Percentiles rank a stretch among this genome's conserved stretches.
These are phyloP conservation scores for Melopsittacus undulatus DNA, from an alignment of 2,797 vertebrate genomes.

Conservation along the genomic window DNA sequence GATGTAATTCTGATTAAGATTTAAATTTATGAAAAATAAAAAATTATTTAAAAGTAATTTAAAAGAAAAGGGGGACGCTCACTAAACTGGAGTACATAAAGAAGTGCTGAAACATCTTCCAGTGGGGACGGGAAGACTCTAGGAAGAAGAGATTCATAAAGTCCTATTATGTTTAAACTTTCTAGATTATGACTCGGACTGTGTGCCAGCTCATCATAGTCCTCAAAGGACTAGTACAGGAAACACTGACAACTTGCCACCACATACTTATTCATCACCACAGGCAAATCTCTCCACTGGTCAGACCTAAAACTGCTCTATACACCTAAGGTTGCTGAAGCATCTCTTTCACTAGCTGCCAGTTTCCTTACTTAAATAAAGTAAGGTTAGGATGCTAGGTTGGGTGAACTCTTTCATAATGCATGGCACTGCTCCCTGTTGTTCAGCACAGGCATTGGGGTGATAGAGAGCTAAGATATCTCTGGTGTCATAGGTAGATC, in stretches of 20 bases:
- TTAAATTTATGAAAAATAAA: not conserved
- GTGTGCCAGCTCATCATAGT: not conserved
- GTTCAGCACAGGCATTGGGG: fast-evolving
- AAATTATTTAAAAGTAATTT: not conserved
- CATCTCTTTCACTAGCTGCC: not conserved
- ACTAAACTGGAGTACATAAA: not conserved
- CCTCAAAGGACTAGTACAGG: not conserved
- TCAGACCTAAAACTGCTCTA: not conserved
- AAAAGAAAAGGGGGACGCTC: not conserved
- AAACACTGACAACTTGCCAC: not conserved
- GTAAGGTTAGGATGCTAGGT: not conserved
- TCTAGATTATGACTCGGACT: not conserved
- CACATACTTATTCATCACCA: not conserved
- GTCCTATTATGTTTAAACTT: not conserved
- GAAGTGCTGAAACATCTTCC: not conserved
- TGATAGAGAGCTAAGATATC: not conserved
- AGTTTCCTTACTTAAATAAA: not conserved
- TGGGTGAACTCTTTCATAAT: fast-evolving
- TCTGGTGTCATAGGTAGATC: not conserved
- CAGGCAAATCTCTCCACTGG: not conserved
- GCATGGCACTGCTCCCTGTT: not conserved
- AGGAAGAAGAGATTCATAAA: not conserved
- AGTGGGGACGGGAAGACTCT: not conserved
- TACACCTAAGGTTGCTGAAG: not conserved
- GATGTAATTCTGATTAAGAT: not conserved